A percentile compares a stretch with the other conserved stretches of the same genome.
Evolutionary conservation across 2,888 invertebrate species (phyloP).

Genomic region (Trimorus sp.): DNA sequence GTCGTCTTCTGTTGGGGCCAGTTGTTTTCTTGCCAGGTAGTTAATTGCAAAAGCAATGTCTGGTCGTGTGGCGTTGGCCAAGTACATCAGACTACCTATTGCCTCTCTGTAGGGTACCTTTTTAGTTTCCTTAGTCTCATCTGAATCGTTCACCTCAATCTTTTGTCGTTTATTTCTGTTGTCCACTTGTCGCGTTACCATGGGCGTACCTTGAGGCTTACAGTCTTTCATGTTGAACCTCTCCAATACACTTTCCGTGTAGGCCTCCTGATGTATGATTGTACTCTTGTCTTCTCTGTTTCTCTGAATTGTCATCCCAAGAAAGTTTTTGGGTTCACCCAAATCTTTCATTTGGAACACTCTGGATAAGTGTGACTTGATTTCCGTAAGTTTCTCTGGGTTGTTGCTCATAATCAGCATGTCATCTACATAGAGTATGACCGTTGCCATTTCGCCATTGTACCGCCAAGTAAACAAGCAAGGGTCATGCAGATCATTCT

Average conservation of each 20-base stretch:
- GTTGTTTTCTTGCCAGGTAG: conserved; percentile 32
- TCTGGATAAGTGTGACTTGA: no score
- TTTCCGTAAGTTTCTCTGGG: no score
- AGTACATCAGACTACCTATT: conserved; percentile 62
- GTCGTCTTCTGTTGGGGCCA: conserved; percentile 53
- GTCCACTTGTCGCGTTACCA: conserved; percentile 48
- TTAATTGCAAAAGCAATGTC: conserved; percentile 26
- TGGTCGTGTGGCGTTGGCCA: conserved; percentile 54
- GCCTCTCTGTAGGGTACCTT: conserved; percentile 63
- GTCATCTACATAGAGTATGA: conserved; percentile 44
- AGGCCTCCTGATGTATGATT: conserved; percentile 37
- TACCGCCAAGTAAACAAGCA: conserved; percentile 62
- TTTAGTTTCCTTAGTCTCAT: conserved; percentile 40
- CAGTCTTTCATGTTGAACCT: conserved; percentile 56
- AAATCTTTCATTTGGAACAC: conserved; percentile 31
- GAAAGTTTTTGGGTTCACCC: conserved; percentile 55
- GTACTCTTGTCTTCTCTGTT: conserved; percentile 17
- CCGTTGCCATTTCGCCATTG: conserved; percentile 46
- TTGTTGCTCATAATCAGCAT: conserved; percentile 43
- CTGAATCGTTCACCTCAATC: conserved; percentile 27
- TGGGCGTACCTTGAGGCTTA: conserved; percentile 51
- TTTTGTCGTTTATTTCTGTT: conserved; percentile 34
- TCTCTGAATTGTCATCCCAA: conserved; percentile 39
- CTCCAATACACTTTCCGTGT: conserved; percentile 54
- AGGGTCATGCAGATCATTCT: conserved; percentile 57